phyloP scores from a whole-genome alignment of 2,113 vertebrate genomes.

The Equus quagga region DNA sequence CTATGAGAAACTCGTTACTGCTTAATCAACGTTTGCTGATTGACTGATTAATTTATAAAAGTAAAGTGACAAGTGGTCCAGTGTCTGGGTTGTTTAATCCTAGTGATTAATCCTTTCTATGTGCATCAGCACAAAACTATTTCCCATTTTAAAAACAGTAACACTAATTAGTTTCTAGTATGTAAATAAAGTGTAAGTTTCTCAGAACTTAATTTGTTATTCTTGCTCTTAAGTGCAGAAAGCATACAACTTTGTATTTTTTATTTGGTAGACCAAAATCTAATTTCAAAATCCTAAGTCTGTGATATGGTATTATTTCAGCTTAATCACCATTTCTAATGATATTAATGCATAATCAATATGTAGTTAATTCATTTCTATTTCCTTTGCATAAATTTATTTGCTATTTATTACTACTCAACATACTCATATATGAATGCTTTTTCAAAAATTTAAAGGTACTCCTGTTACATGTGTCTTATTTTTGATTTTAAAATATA shows the following conservation, averaged over 20 bases:
- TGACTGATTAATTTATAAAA: constrained; percentile 28
- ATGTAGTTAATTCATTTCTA: neutral
- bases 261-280: neutral
- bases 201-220: neutral
- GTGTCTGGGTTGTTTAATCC: neutral
- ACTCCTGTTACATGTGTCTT: neutral
- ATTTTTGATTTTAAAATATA: neutral
- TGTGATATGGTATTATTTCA: neutral
- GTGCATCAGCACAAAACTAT: neutral
- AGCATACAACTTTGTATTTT: neutral
- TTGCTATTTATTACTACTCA: neutral
- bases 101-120: neutral
- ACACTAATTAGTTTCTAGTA: neutral
- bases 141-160: neutral
- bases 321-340: neutral
- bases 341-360: neutral
- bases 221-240: neutral
- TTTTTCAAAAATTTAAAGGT: neutral
- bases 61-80: neutral
- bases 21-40: neutral
- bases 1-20: neutral
- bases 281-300: neutral
- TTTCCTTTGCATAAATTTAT: neutral
- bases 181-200: neutral
- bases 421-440: neutral